Conservation (phyloP, 2,797 vertebrate genomes). For the Gymnoscopelus braueri region DNA sequence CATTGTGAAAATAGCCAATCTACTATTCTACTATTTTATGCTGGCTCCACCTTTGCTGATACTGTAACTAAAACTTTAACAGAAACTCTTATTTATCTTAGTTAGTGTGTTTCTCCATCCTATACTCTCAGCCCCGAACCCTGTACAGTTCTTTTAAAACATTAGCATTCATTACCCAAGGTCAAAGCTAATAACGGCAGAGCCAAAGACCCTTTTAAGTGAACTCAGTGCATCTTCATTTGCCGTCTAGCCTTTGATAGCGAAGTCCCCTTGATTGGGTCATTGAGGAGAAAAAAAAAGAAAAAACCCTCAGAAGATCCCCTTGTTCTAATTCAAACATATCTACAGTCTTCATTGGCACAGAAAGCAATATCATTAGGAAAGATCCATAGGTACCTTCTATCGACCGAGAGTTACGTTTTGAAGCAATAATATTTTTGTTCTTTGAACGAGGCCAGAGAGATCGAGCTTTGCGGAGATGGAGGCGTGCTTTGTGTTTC, state of each 20-base stretch:
- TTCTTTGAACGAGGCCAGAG: neutral
- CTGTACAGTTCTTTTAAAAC: neutral
- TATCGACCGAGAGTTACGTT: neutral
- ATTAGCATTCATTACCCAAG: neutral
- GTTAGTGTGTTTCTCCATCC: too few species aligned
- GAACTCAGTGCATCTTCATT: conserved; percentile 35
- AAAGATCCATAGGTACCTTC: too few species aligned
- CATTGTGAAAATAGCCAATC: too few species aligned
- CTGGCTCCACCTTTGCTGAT: too few species aligned
- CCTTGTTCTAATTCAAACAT: too few species aligned
- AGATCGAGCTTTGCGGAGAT: neutral
- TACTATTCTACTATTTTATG: too few species aligned
- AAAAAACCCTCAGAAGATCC: too few species aligned
- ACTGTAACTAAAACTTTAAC: too few species aligned
- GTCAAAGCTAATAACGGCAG: neutral
- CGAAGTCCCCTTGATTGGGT: conserved; percentile 1
- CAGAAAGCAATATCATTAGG: too few species aligned
- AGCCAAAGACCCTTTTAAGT: conserved; percentile 4
- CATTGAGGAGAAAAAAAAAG: neutral
- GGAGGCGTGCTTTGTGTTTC: neutral
- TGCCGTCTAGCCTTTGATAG: conserved; percentile 21
- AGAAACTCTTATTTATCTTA: too few species aligned
- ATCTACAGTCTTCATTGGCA: too few species aligned
- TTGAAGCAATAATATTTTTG: neutral
- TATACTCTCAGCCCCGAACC: too few species aligned